Conservation (phyloP, 2,888 invertebrate genomes). For the Aphidoletes aphidimyza region DNA sequence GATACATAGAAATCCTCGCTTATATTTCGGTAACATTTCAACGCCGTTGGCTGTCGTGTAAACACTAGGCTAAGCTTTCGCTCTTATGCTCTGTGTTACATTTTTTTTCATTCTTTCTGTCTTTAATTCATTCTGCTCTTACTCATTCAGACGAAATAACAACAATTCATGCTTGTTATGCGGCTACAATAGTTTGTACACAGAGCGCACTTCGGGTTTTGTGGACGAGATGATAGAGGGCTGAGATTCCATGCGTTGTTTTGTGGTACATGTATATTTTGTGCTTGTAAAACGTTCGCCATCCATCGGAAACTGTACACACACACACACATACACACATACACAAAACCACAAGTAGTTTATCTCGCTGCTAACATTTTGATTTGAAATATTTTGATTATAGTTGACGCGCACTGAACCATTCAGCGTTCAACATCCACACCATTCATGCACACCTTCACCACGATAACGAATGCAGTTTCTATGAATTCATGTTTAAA, state of each 20-base stretch:
- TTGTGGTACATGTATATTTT: background rate
- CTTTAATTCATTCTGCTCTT: too few relatives aligned
- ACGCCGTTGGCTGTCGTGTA: background rate
- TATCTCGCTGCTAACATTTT: slow-evolving; percentile 1
- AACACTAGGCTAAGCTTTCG: background rate
- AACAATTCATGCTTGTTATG: slow-evolving; percentile 19
- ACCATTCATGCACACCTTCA: background rate
- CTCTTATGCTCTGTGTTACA: too few relatives aligned
- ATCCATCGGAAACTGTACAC: too few relatives aligned
- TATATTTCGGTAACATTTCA: slow-evolving; percentile 9
- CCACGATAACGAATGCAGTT: too few relatives aligned
- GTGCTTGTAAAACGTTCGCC: background rate
- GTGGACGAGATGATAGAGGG: too few relatives aligned
- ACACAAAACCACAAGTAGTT: too few relatives aligned
- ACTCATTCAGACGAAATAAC: background rate
- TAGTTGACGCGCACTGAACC: slow-evolving; percentile 15
- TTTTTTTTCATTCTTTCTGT: too few relatives aligned
- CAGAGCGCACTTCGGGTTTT: background rate
- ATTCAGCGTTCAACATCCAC: too few relatives aligned
- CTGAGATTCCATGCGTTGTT: background rate
- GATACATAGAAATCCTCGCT: slow-evolving; percentile 13
- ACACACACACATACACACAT: too few relatives aligned
- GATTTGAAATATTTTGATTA: slow-evolving; percentile 22
- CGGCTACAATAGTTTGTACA: background rate
- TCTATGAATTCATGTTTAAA: too few relatives aligned